phyloP scores from a whole-genome alignment of 2,888 invertebrate species.

The Scrobipalpa atriplicella region DNA sequence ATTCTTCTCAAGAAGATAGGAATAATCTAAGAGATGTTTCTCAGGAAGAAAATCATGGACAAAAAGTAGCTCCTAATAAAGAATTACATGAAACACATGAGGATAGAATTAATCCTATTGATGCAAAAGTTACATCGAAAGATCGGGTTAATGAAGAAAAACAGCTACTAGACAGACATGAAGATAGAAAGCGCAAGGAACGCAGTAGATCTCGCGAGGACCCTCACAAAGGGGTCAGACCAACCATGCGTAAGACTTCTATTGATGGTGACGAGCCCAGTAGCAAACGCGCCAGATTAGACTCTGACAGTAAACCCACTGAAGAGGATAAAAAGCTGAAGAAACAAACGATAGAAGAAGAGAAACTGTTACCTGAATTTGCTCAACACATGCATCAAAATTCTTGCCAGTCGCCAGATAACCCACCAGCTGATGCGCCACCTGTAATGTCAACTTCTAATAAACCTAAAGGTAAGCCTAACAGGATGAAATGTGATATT shows the following conservation, averaged over 20 bases:
- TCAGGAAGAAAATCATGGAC: not conserved
- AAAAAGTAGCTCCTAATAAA: not conserved
- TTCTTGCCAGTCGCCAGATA: conserved; percentile 70
- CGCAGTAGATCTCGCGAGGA: not conserved
- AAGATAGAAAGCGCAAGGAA: not conserved
- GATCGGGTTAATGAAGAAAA: not conserved
- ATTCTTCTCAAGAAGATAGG: not conserved
- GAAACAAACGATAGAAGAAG: conserved; percentile 33
- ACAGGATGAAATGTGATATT: too few relatives aligned
- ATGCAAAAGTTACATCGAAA: not conserved
- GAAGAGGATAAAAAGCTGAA: conserved; percentile 29
- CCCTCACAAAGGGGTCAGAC: not conserved
- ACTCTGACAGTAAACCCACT: conserved; percentile 38
- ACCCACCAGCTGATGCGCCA: conserved; percentile 41
- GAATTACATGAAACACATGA: not conserved
- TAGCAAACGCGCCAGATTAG: conserved; percentile 52
- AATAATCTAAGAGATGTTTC: not conserved
- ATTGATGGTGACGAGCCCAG: conserved; percentile 54
- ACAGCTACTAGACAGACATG: not conserved
- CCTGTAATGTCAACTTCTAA: conserved; percentile 18
- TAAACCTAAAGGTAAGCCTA: conserved; percentile 56
- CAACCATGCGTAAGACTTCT: conserved; percentile 38
- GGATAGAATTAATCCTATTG: not conserved
- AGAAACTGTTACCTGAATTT: conserved; percentile 33
- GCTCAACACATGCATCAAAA: conserved; percentile 40